phyloP scores from a whole-genome alignment of 53 echinoderm and acorn worm genomes.

The Temnopleurus reevesii region DNA sequence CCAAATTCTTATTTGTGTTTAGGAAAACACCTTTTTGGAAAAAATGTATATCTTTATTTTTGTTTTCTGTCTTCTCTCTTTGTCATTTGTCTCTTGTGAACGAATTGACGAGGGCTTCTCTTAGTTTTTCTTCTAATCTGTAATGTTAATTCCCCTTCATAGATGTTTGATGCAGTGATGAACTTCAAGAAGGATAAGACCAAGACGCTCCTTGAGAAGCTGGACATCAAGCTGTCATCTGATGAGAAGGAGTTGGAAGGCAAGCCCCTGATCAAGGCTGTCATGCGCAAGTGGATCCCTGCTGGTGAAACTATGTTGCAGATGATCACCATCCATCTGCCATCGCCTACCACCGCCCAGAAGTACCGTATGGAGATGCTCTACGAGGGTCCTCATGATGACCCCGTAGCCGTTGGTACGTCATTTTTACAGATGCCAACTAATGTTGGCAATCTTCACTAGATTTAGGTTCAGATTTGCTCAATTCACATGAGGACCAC shows the following conservation, averaged over 20 bases:
- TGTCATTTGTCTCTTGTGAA: too few species aligned
- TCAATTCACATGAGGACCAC: too few species aligned
- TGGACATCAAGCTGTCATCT: conserved; percentile 58
- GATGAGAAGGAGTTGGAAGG: conserved; percentile 75
- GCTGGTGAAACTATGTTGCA: conserved; percentile 95
- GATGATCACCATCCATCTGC: conserved; percentile 99
- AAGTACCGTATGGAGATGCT: conserved; percentile 93
- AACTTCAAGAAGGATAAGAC: conserved; percentile 85
- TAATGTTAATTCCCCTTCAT: too few species aligned
- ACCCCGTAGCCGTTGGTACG: conserved; percentile 83
- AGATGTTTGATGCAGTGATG: conserved; percentile 97
- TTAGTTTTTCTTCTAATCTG: too few species aligned
- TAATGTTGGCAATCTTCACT: too few species aligned
- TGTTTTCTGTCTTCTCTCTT: too few species aligned
- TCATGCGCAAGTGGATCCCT: conserved; percentile 94
- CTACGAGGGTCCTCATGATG: conserved; percentile 96
- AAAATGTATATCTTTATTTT: too few species aligned
- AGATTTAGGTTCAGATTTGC: too few species aligned
- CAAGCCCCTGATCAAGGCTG: conserved; percentile 83
- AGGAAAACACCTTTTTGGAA: too few species aligned
- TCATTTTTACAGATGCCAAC: background rate
- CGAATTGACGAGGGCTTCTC: too few species aligned
- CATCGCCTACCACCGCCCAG: conserved; percentile 91
- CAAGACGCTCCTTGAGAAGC: conserved; percentile 66
- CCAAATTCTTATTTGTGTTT: too few species aligned